Base-by-base conservation (phyloP, 1,140 invertebrate species). In the Pseudomyrmex cubaensis region DNA sequence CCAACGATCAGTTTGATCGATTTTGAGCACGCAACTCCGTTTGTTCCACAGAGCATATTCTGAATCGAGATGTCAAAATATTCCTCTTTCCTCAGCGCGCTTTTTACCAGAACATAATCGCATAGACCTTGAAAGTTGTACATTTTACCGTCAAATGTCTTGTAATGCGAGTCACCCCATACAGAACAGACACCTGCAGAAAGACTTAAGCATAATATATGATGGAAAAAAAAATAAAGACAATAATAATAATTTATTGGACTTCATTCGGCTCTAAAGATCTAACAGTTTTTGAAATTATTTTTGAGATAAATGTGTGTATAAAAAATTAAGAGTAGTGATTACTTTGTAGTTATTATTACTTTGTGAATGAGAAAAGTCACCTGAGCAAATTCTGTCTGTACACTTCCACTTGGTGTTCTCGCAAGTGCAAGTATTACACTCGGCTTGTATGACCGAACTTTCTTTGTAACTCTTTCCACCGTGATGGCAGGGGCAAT, bases 81-180 rank as follows among this genome's bases (percentile, higher is more conserved):
- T 84, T 97, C 96, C 22, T 95, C 93, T 46, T 93, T 93, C 22
- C 92, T 95, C 59, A 95, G 89, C 1, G 88, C 93, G 15, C 97
- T 97, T 92, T 98, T 98, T 1, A 96, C 96, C 8, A 98, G 93
- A 13, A 98, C 95, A 90, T 98, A 98, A 80, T 97, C 97, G 91
- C 98, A 99, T 62, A 96, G 95, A 48, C 98, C 97, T 93, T 98
- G 97, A 93, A 98, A 98, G 90, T 98, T 97, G 91, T 96, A 98
- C 8, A 95, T 94, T n/a, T 95, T 95, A 0, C 96, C 97, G 93
- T 98, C 98, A 90, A 98, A 99, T 0, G 97, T 98, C 85, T 96
- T 96, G 90, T 97, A 97, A 92, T 99, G 98, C 0, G 97, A 98
- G 89, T 98, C 97, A 4, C 98, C 97, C 97, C 97, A 98, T 4